These are phyloP conservation scores for Leptogaster cylindrica DNA, from an alignment of 2,888 invertebrate species.

Conservation along the genomic window DNA sequence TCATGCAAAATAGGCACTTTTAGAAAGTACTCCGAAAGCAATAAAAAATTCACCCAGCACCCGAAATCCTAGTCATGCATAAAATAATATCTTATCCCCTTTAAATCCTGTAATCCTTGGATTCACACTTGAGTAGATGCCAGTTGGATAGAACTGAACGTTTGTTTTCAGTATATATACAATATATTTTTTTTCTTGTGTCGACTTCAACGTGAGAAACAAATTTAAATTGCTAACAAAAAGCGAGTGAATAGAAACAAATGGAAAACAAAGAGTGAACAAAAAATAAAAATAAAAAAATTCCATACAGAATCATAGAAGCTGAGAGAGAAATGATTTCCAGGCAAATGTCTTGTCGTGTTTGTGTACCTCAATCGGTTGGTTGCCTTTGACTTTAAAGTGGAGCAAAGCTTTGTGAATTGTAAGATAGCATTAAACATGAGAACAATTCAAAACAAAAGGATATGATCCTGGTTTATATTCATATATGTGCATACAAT, in stretches of 20 bases:
- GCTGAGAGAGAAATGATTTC: conserved; percentile 15
- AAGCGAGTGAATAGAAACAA: conserved; percentile 6
- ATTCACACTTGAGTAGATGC: background rate
- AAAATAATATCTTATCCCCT: conserved; percentile 33
- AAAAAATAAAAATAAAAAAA: background rate
- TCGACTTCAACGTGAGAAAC: conserved; percentile 3
- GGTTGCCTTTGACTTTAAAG: conserved; percentile 24
- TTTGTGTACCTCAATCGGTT: background rate
- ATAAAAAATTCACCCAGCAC: conserved; percentile 31
- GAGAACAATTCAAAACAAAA: conserved; percentile 20
- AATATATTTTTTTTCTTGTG: background rate
- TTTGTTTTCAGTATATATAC: too few species aligned
- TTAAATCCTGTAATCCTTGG: conserved; percentile 35
- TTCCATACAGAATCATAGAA: background rate
- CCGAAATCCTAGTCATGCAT: conserved; percentile 25
- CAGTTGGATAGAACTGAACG: conserved; percentile 6
- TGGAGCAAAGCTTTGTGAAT: background rate
- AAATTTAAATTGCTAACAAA: conserved; percentile 33
- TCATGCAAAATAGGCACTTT: conserved; percentile 14
- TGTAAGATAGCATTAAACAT: conserved; percentile 19
- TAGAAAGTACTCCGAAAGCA: conserved; percentile 6
- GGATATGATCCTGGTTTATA: conserved; percentile 36
- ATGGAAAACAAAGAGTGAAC: too few species aligned
- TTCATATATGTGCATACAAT: conserved; percentile 33
- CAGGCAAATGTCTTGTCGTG: background rate